A percentile compares a stretch with the other conserved stretches of the same genome.
phyloP scores from a whole-genome alignment of 2,113 vertebrate genomes.

The Dermatemys mawii region DNA sequence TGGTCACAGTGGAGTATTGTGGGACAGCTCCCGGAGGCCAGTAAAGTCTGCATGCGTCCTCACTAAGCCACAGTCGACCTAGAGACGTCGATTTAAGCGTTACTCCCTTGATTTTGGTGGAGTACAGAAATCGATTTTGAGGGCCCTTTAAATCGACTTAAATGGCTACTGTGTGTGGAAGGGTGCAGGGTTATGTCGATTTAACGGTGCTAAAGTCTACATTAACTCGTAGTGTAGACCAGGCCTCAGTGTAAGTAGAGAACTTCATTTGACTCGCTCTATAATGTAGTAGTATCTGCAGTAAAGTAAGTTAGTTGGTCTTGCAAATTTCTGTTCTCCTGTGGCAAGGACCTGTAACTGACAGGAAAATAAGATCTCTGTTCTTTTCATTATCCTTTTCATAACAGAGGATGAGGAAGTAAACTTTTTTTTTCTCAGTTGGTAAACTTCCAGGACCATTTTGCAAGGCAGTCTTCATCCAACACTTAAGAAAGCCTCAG shows the following conservation, averaged over 20 bases:
- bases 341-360: neutral
- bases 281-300: neutral
- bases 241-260: neutral
- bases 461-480: neutral
- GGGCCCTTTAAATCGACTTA: too few relatives aligned
- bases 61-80: too few relatives aligned
- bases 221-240: too few relatives aligned
- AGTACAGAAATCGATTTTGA: too few relatives aligned
- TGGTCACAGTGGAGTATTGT: too few relatives aligned
- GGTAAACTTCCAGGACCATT: neutral
- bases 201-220: too few relatives aligned
- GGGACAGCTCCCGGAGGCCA: too few relatives aligned
- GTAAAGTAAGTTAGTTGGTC: neutral
- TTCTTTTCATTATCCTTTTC: neutral
- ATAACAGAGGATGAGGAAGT: neutral
- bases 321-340: neutral
- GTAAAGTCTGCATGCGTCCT: too few relatives aligned
- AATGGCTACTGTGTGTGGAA: too few relatives aligned
- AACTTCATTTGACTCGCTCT: neutral
- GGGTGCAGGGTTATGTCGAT: too few relatives aligned
- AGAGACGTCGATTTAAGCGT: too few relatives aligned
- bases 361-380: neutral
- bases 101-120: too few relatives aligned
- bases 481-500: neutral
- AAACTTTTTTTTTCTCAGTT: neutral